Conservation (phyloP, 2,888 invertebrate species). For the Schizotus pectinicornis region DNA sequence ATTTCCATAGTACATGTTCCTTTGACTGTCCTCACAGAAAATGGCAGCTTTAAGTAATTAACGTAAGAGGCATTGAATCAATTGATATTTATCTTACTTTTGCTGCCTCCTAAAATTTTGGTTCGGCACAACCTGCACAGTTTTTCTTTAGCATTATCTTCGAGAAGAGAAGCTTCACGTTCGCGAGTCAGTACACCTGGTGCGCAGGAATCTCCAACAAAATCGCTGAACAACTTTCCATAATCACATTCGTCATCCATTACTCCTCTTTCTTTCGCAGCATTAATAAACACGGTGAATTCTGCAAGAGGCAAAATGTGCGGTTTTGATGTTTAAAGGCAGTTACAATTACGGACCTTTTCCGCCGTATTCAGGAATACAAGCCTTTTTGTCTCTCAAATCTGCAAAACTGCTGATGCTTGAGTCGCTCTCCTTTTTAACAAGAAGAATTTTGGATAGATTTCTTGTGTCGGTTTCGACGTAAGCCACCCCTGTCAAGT, state of each 20-base stretch:
- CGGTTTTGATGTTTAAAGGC: no score
- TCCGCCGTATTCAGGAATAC: conserved; percentile 72
- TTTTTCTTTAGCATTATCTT: conserved; percentile 41
- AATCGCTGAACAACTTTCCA: conserved; percentile 62
- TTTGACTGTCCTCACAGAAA: conserved; percentile 61
- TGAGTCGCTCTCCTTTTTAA: conserved; percentile 58
- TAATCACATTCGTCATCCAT: conserved; percentile 65
- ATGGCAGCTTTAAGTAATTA: conserved; percentile 32
- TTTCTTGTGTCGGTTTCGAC: conserved; percentile 63
- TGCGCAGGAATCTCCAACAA: conserved; percentile 66
- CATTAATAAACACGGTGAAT: conserved; percentile 67
- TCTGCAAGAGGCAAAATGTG: conserved; percentile 54
- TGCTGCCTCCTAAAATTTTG: not conserved
- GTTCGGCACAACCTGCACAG: conserved; percentile 50
- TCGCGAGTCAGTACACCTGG: conserved; percentile 63
- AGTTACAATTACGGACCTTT: conserved; percentile 59
- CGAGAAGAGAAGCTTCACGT: conserved; percentile 55
- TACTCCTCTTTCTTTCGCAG: conserved; percentile 60
- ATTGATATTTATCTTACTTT: not conserved
- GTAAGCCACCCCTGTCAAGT: conserved; percentile 64
- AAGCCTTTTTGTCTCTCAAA: conserved; percentile 64
- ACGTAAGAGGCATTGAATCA: not conserved
- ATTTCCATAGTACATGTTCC: conserved; percentile 66
- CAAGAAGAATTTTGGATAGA: conserved; percentile 63
- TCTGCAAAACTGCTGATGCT: conserved; percentile 63